Evolutionary conservation across 92 coral and sea anemone species (phyloP), one percentile per base, ranked within the genome.

Genomic region (Epizoanthus stellaris): DNA sequence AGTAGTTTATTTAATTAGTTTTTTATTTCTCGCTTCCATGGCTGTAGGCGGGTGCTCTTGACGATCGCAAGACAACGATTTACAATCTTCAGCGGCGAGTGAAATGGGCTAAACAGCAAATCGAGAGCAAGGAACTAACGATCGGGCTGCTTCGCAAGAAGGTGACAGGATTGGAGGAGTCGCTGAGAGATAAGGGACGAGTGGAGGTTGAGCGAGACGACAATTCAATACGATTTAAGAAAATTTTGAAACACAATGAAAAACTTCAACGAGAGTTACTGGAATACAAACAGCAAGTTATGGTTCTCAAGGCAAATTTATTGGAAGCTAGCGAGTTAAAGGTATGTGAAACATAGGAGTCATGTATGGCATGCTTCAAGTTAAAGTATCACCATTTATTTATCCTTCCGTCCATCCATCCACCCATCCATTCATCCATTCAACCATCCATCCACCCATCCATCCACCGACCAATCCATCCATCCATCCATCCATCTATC

Each of bases 101-200:
- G 56, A 96, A 96, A 65, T 96, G 99, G 99, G 93, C 95, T 15
- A 96, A 96, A 80, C 99, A 96, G 82, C 99, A 96, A 73, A 86
- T 93, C 2, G 98, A 96, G 88, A 96, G 99, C 80, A 96, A 96
- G 86, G 99, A 96, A 16, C 80, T 96, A 6, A 98, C 95, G 47
- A 92, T 92, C 39, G 99, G 99, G 0, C 60, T 96, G 10, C 91
- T 96, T 60, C 93, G 91, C 83, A 96, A 96, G 84, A 96, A 96
- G 66, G 90, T 96, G 14, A 70, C 91, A 17, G 92, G 96, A 20
- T 90, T 96, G 21, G 99, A 96, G 80, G 98, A 96, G 10, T 73
- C 93, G 34, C 89, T 93, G 52, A 90, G 83, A 34, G 99, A 96
- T 56, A 96, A 96, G 73, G 91, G 99, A 6, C 92, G 98, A 34